These are phyloP conservation scores for Microcebus jonahi DNA, from an alignment of 2,113 vertebrate species.

Conservation along the genomic window DNA sequence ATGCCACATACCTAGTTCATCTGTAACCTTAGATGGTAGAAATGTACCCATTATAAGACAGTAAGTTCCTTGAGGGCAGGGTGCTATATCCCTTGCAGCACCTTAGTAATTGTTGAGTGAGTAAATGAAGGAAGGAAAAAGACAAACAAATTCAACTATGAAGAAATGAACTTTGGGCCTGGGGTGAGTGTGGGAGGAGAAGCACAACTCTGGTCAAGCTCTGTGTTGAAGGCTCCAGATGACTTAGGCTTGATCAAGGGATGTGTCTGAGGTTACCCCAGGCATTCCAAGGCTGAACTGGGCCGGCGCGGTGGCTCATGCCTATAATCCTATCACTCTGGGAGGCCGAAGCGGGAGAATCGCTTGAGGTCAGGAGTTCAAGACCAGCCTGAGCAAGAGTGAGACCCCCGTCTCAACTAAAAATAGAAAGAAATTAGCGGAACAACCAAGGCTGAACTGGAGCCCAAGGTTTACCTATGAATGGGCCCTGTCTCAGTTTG, in stretches of 20 bases:
- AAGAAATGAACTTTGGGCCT: not conserved
- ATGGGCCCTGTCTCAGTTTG: not conserved
- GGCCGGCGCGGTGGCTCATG: no score
- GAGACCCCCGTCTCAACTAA: no score
- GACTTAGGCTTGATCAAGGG: not conserved
- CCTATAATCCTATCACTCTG: no score
- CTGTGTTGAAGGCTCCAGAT: not conserved
- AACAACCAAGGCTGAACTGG: not conserved
- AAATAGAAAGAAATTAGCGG: no score
- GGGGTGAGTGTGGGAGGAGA: not conserved
- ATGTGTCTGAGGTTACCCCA: not conserved
- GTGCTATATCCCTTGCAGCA: not conserved
- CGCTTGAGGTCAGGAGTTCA: no score
- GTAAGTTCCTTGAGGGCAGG: not conserved
- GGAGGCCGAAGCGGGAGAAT: no score
- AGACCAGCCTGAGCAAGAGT: no score
- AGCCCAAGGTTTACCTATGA: not conserved
- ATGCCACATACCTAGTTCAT: not conserved
- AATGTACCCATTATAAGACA: not conserved
- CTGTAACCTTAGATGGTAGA: not conserved
- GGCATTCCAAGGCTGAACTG: not conserved
- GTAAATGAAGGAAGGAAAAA: constrained; percentile 7
- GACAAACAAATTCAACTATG: constrained; percentile 19
- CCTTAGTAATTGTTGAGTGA: not conserved
- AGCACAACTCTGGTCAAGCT: not conserved